phyloP scores from a whole-genome alignment of 2,888 invertebrate genomes.

The Clusia tigrina region DNA sequence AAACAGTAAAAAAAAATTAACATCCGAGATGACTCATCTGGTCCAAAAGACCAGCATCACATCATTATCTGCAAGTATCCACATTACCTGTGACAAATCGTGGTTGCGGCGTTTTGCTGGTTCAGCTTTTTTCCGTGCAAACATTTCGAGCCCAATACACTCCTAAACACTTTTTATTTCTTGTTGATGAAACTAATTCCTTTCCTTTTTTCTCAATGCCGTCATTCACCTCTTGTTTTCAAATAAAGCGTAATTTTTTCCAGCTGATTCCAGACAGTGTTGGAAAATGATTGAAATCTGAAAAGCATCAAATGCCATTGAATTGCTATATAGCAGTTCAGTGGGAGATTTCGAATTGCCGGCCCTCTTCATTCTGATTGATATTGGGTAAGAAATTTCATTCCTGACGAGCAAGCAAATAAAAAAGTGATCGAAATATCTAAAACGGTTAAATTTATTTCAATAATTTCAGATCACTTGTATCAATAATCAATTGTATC shows the following conservation, averaged over 20 bases:
- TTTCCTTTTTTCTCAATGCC: conserved; percentile 12
- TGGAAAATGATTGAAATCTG: no score
- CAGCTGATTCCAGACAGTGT: neutral
- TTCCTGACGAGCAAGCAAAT: no score
- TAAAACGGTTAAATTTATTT: no score
- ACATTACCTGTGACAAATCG: conserved; percentile 59
- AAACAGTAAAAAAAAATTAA: conserved; percentile 28
- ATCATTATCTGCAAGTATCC: neutral
- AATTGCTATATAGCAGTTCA: no score
- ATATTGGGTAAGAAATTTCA: no score
- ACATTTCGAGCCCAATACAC: conserved; percentile 55
- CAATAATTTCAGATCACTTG: no score
- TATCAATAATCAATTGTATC: no score
- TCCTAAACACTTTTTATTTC: neutral
- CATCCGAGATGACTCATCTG: conserved; percentile 45
- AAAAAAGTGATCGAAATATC: no score
- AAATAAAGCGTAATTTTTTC: neutral
- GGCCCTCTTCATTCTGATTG: no score
- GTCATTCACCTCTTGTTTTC: conserved; percentile 15
- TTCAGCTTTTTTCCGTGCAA: conserved; percentile 56
- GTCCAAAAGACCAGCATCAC: neutral
- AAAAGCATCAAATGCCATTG: no score
- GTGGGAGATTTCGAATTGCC: no score
- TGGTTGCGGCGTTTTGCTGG: conserved; percentile 55
- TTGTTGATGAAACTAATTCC: neutral